Base-by-base conservation (phyloP, 2,797 vertebrate genomes). In the Tadarida brasiliensis region DNA sequence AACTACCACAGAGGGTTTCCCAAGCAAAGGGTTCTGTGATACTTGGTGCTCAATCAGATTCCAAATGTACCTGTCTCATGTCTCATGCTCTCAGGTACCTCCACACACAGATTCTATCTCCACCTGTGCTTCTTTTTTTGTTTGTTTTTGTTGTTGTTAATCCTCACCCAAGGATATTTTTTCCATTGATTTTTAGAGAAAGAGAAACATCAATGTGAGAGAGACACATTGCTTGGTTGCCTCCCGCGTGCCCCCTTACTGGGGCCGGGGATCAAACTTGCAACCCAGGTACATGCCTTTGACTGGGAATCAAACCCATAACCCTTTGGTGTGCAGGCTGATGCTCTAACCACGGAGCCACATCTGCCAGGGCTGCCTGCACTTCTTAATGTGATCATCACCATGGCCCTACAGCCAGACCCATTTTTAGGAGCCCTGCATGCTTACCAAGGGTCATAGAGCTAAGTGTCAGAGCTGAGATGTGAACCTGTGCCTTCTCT, bases 391-490 rank as follows among this genome's bases (percentile, higher is more conserved):
- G 51, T 39, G 2, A 20, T 14, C 6, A 12, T 39, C 22, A 0
- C 15, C 12, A 0, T 26, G 33, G 7, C 8, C 0, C 47, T 4
- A 30, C 2, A 19, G 1, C 7, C 61, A 44, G 65, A 7, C 11
- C 20, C 15, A 12, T 11, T 30, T 17, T 57, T 5, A 39, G 56
- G 65, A 17, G 26, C 17, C 11, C 12, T 0, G 12, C 0, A 0
- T 19, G 16, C 82, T 56, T 28, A 1, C 20, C 2, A 15, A 10
- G 0, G 0, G 77, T 8, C 49, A 30, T 12, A 4, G 87, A 56
- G 8, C 35, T 9, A 2, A 22, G 61, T 26, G 1, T 39, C 65
- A 35, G 1, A 7, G 56, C 22, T 0, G 0, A 73, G 26, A 56
- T 20, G 7, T 47, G 80, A 78, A 7, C 20, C 47, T 2, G 3